These are phyloP conservation scores for Solen grandis DNA, from an alignment of 1,140 invertebrate genomes.

Conservation along the genomic window DNA sequence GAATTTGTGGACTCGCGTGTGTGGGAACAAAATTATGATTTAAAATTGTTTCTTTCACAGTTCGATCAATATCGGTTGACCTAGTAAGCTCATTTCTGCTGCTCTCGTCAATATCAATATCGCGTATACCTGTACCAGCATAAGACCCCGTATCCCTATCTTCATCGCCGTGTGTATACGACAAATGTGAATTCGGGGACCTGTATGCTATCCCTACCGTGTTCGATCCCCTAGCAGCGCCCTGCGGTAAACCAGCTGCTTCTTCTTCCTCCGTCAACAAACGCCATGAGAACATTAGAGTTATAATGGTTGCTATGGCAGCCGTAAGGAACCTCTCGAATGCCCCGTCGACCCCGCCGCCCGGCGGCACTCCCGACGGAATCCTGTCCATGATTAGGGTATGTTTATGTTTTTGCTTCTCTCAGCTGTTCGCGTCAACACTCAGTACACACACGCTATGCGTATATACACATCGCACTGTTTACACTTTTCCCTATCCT, in stretches of 20 bases:
- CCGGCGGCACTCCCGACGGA: conserved; percentile 29
- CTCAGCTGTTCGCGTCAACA: not conserved
- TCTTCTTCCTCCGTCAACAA: conserved; percentile 70
- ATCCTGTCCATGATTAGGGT: conserved; percentile 42
- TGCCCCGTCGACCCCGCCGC: conserved; percentile 68
- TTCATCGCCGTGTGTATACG: not conserved
- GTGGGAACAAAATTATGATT: conserved; percentile 1
- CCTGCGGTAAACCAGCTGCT: conserved; percentile 7
- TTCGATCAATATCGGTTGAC: conserved; percentile 18
- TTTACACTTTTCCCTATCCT: conserved; percentile 19
- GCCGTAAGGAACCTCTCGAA: conserved; percentile 78
- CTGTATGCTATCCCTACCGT: not conserved
- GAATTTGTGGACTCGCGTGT: conserved; percentile 18
- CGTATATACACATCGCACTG: conserved; percentile 19
- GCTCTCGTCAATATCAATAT: conserved; percentile 18
- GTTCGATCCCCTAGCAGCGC: not conserved
- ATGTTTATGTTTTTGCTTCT: not conserved
- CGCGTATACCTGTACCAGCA: not conserved
- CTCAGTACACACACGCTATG: conserved; percentile 33
- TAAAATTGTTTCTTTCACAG: not conserved
- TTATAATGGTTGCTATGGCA: conserved; percentile 77
- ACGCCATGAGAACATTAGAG: conserved; percentile 78
- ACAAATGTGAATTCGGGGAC: not conserved
- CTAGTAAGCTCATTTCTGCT: not conserved
- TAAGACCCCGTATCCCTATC: conserved; percentile 9